phyloP scores from a whole-genome alignment of 2,888 invertebrate genomes.

The Cecidostiba fungosa region DNA sequence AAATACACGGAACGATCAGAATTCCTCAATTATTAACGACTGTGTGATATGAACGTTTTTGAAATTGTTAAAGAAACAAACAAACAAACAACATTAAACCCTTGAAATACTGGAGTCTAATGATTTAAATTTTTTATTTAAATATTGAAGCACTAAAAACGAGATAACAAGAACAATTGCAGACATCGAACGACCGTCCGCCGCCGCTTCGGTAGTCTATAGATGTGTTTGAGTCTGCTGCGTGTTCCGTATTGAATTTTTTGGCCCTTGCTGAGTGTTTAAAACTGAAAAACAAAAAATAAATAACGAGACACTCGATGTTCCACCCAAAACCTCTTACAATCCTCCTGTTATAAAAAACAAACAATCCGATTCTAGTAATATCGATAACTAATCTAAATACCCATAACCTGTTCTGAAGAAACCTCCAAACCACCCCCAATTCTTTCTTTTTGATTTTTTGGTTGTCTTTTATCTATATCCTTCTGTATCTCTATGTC shows the following conservation, averaged over 20 bases:
- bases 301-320: constrained; percentile 29
- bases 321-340: constrained; percentile 2
- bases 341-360: constrained; percentile 26
- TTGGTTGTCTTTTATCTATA: constrained; percentile 44
- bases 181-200: constrained; percentile 68
- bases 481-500: constrained; percentile 47
- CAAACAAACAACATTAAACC: constrained; percentile 1
- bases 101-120: constrained; percentile 19
- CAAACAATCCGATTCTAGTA: constrained; percentile 27
- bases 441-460: constrained; percentile 36
- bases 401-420: not conserved
- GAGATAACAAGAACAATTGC: constrained; percentile 33
- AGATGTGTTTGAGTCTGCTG: constrained; percentile 78
- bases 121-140: not conserved
- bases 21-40: not conserved
- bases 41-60: not conserved
- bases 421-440: not conserved
- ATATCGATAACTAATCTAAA: constrained; percentile 38
- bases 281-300: constrained; percentile 26
- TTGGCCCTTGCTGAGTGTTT: constrained; percentile 58
- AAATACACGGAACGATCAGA: constrained; percentile 18
- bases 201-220: constrained; percentile 76
- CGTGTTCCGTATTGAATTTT: constrained; percentile 73
- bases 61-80: not conserved
- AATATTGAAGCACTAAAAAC: not conserved